phyloP scores from a whole-genome alignment of 2,888 invertebrate species.

The Ferdinandea cuprea region DNA sequence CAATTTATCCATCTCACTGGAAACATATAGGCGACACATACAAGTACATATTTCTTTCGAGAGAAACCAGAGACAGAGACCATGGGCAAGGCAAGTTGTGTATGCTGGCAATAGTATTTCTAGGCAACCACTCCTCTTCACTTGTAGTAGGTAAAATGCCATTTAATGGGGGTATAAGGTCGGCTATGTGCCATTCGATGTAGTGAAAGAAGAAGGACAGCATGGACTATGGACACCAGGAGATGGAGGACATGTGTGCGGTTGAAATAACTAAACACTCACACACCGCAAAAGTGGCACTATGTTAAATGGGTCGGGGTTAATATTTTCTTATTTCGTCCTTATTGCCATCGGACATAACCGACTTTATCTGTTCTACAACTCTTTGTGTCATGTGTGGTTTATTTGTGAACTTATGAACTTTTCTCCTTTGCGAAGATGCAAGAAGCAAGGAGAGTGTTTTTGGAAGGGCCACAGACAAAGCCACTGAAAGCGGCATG shows the following conservation, averaged over 20 bases:
- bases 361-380: conserved; percentile 70
- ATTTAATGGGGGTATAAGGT: conserved; percentile 42
- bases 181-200: conserved; percentile 1
- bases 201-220: conserved; percentile 34
- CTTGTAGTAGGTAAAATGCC: conserved; percentile 53
- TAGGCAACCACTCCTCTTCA: conserved; percentile 54
- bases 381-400: conserved; percentile 64
- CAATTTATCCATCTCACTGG: conserved; percentile 57
- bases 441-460: not conserved
- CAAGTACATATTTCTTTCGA: conserved; percentile 26
- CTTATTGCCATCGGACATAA: conserved; percentile 67
- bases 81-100: conserved; percentile 1
- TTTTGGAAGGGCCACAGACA: not conserved
- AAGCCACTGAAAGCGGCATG: conserved; percentile 4
- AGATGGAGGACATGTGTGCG: conserved; percentile 47
- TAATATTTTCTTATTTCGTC: conserved; percentile 70
- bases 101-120: conserved; percentile 44
- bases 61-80: conserved; percentile 1
- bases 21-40: conserved; percentile 18
- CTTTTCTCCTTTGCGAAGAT: conserved; percentile 10
- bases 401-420: conserved; percentile 70
- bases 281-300: conserved; percentile 55
- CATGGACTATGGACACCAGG: conserved; percentile 36
- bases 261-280: conserved; percentile 63
- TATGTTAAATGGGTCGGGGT: conserved; percentile 63